Percentiles rank a stretch among this genome's conserved stretches.
These are phyloP conservation scores for Anser cygnoides DNA, from an alignment of 2,113 vertebrate genomes.

Conservation along the genomic window DNA sequence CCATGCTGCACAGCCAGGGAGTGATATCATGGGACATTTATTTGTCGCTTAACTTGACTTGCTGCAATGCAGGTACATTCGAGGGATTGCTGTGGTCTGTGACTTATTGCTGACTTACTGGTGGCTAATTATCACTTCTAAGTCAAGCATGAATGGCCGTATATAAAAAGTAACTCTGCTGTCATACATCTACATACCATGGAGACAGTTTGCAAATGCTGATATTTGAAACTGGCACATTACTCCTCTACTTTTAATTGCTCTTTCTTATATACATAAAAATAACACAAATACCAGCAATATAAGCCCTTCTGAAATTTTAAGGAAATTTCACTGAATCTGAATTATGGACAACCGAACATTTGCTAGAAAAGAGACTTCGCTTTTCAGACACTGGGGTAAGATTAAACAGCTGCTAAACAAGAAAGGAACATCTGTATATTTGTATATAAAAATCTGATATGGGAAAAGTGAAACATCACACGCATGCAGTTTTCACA, in stretches of 20 bases:
- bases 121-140: background rate
- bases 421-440: background rate
- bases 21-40: background rate
- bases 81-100: background rate
- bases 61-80: background rate
- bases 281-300: background rate
- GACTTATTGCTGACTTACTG: slow-evolving; percentile 10
- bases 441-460: background rate
- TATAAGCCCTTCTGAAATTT: background rate
- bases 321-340: background rate
- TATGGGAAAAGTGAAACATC: background rate
- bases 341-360: background rate
- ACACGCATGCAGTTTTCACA: background rate
- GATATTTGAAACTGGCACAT: background rate
- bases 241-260: background rate
- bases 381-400: background rate
- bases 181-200: background rate
- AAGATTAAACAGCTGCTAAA: background rate
- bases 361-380: background rate
- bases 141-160: background rate
- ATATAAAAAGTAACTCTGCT: background rate
- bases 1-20: background rate
- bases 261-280: background rate
- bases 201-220: background rate
- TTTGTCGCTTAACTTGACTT: background rate